Evolutionary conservation across 2,888 invertebrate species (phyloP).

Genomic region (Elysia crispata): DNA sequence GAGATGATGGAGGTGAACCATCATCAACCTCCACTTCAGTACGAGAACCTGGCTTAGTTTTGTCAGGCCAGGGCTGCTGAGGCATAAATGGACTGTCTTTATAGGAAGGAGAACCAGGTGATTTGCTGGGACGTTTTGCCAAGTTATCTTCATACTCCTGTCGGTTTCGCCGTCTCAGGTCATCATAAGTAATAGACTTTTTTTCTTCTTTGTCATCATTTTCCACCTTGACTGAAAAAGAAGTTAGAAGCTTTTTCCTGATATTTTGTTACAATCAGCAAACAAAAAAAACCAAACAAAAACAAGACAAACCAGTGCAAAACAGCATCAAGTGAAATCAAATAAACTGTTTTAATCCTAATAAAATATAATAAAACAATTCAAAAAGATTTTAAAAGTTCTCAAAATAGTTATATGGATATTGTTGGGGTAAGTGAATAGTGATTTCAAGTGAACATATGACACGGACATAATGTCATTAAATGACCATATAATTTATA

Average conservation of each 20-base stretch:
- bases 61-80: slow-evolving; percentile 41
- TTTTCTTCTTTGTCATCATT: slow-evolving; percentile 18
- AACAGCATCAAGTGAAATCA: neutral
- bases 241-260: neutral
- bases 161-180: slow-evolving; percentile 50
- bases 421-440: neutral
- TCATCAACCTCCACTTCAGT: neutral
- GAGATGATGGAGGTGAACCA: slow-evolving; percentile 24
- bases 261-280: too few species aligned
- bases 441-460: neutral
- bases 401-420: neutral
- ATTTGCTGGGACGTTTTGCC: slow-evolving; percentile 13
- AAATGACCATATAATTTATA: neutral
- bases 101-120: slow-evolving; percentile 36
- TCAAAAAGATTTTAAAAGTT: too few species aligned
- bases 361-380: too few species aligned
- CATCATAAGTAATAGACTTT: slow-evolving; percentile 44
- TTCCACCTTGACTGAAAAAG: slow-evolving; percentile 38
- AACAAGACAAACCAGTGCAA: neutral
- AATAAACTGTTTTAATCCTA: too few species aligned
- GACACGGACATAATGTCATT: neutral
- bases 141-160: slow-evolving; percentile 58
- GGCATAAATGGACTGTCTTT: slow-evolving; percentile 38
- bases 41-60: neutral
- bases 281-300: neutral